Conservation (phyloP, 2,113 vertebrate genomes). For the Sander vitreus region DNA sequence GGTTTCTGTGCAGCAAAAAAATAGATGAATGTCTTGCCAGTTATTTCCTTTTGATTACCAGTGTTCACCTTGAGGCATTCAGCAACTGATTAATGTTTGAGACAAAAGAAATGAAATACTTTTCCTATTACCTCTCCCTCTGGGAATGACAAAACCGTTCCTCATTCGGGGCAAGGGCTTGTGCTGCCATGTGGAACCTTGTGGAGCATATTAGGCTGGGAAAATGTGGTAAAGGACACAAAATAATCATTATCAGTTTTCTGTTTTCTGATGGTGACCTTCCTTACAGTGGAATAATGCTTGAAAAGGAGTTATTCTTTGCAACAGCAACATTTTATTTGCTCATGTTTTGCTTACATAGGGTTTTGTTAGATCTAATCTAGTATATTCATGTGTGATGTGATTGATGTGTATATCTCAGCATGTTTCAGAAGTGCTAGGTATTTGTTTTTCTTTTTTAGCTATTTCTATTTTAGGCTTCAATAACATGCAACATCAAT, state of each 20-base stretch:
- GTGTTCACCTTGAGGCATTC: conserved; percentile 63
- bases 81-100: conserved; percentile 62
- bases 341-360: neutral
- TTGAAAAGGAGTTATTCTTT: neutral
- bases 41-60: conserved; percentile 66
- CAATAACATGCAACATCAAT: conserved; percentile 17
- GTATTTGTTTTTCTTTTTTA: neutral
- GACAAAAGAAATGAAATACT: conserved; percentile 64
- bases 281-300: neutral
- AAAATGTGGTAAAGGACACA: conserved; percentile 6
- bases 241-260: neutral
- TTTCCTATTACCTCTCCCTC: conserved; percentile 36
- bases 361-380: neutral
- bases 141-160: conserved; percentile 44
- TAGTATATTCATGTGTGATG: no score
- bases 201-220: neutral
- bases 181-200: conserved; percentile 12
- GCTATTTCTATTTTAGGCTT: conserved; percentile 4
- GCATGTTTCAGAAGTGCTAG: neutral
- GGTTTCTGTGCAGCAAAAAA: conserved; percentile 22
- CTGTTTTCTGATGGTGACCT: neutral
- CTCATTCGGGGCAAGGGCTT: conserved; percentile 27
- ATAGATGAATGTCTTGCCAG: conserved; percentile 44
- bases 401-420: neutral
- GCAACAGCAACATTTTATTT: neutral